Base-by-base conservation (phyloP, 2,888 invertebrate species). In the Tanypteryx hageni region DNA sequence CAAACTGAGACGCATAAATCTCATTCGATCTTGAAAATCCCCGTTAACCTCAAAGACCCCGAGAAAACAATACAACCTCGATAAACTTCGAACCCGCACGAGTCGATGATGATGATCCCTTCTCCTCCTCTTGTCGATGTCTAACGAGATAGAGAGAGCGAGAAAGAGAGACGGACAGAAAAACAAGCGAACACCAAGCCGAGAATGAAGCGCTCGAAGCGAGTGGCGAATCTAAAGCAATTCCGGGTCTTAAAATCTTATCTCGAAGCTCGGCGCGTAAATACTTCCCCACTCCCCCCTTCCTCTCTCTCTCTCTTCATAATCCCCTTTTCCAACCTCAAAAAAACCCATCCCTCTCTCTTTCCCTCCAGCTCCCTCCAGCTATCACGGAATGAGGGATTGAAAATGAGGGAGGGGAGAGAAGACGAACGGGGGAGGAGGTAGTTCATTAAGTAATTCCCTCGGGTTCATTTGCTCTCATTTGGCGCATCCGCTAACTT, bases 191-290 rank as follows among this genome's bases (percentile, higher is more conserved):
- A 44, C 44, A 44, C 44, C 44, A 5, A 76, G 22, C 27, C 22
- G 22, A 27, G 76, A 76, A 76, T 27, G 76, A 13, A 27, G 27
- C 0, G n/a, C 76, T 22, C 27, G 27, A 76, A 27, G 76, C 76
- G 68, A 14, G 44, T 44, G 68, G 68, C 7, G 76, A 27, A 76
- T 27, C 76, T 76, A 76, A 76, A 76, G 76, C 76, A 76, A 76
- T 76, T 27, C 76, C 76, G 76, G 76, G 76, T 22, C 76, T 76
- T 76, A 76, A 76, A 76, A 76, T 76, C 76, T 76, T 76, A 76
- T 76, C 76, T 76, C 7, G 76, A 27, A 13, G 22, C 76, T 76
- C 76, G 22, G 22, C 27, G 76, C 76, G 76, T 76, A 76, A 76
- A 76, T 76, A 27, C 76, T 22, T 27, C 27, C 27, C 22, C 27